phyloP scores from a whole-genome alignment of 2,888 invertebrate genomes.

The Platycheirus albimanus region DNA sequence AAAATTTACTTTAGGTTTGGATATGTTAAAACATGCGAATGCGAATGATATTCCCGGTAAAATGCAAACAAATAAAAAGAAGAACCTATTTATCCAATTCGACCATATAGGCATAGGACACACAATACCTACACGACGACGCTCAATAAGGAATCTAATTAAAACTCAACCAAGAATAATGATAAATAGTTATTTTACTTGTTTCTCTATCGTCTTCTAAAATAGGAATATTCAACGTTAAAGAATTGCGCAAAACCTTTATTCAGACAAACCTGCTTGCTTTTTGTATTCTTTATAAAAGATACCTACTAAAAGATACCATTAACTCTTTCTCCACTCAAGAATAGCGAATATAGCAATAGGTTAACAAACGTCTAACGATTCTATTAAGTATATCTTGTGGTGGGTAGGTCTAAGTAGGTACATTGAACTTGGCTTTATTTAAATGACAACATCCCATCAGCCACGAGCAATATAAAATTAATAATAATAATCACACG shows the following conservation, averaged over 20 bases:
- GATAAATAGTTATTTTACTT: conserved; percentile 24
- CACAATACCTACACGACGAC: too few species aligned
- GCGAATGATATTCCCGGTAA: too few species aligned
- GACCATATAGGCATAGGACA: neutral
- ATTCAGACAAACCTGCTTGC: conserved; percentile 59
- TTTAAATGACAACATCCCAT: conserved; percentile 56
- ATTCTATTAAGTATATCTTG: conserved; percentile 54
- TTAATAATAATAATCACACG: conserved; percentile 15
- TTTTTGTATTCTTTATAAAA: too few species aligned
- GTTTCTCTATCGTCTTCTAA: conserved; percentile 25
- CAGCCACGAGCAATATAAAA: conserved; percentile 26
- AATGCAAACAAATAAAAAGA: neutral
- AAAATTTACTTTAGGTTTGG: too few species aligned
- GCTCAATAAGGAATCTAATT: conserved; percentile 8
- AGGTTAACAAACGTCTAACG: conserved; percentile 36
- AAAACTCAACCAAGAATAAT: conserved; percentile 14
- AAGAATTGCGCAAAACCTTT: conserved; percentile 34
- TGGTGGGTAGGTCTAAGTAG: too few species aligned
- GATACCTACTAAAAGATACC: conserved; percentile 8
- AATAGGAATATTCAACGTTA: neutral
- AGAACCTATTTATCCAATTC: too few species aligned
- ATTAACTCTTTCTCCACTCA: conserved; percentile 14
- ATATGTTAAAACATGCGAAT: neutral
- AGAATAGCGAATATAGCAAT: neutral
- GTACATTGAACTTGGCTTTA: conserved; percentile 62